phyloP scores from a whole-genome alignment of 2,797 vertebrate species.

The Chelmon rostratus region DNA sequence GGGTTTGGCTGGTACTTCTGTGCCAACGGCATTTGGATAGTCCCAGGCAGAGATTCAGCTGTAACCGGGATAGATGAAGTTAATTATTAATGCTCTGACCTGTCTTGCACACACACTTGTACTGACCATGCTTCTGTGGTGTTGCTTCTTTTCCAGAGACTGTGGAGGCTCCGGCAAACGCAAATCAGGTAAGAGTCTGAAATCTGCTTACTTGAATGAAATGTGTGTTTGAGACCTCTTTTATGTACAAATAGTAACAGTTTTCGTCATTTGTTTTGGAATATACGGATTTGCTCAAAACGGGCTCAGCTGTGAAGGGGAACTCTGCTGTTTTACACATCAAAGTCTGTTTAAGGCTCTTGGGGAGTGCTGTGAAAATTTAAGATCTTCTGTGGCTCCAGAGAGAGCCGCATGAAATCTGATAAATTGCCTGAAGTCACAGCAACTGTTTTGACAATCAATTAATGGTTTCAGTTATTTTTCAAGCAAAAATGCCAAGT shows the following conservation, averaged over 20 bases:
- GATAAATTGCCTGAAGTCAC: not conserved
- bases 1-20: constrained; percentile 78
- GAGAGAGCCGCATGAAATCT: not conserved
- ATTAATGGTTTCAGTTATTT: not conserved
- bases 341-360: not conserved
- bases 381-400: not conserved
- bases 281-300: constrained; percentile 5
- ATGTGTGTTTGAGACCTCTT: not conserved
- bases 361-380: not conserved
- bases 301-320: not conserved
- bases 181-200: constrained; percentile 91
- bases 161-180: constrained; percentile 90
- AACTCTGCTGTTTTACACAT: not conserved
- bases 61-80: constrained; percentile 46
- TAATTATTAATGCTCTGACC: constrained; percentile 32
- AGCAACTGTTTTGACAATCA: not conserved
- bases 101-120: constrained; percentile 7
- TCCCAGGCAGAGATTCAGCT: constrained; percentile 47
- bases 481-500: not conserved
- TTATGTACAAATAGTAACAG: not conserved
- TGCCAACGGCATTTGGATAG: constrained; percentile 66
- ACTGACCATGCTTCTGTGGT: constrained; percentile 93
- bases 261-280: not conserved
- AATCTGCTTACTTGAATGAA: not conserved
- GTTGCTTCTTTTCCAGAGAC: constrained; percentile 95